Evolutionary conservation across 2,888 invertebrate genomes (phyloP).

Genomic region (Orthosia incerta): DNA sequence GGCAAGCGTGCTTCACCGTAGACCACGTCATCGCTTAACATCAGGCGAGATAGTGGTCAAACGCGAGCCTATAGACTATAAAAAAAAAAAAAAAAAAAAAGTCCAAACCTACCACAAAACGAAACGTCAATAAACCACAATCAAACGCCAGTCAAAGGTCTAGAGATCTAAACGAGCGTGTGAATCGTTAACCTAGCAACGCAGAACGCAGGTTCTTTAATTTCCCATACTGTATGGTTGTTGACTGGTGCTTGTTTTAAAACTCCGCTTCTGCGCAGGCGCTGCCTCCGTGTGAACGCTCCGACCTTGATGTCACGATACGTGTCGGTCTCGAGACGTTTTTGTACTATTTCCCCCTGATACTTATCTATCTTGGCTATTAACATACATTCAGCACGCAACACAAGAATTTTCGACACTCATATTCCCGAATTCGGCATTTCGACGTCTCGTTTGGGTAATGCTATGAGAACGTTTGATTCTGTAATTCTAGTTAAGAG

Average conservation of each 20-base stretch:
- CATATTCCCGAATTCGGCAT: conserved; percentile 44
- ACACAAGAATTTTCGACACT: conserved; percentile 34
- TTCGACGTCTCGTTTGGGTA: conserved; percentile 42
- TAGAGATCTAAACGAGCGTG: conserved; percentile 54
- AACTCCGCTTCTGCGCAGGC: conserved; percentile 44
- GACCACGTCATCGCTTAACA: too few species aligned
- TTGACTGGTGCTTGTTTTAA: conserved; percentile 54
- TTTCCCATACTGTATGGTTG: conserved; percentile 71
- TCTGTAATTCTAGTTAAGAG: conserved; percentile 21
- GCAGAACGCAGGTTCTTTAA: conserved; percentile 49
- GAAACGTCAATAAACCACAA: conserved; percentile 20
- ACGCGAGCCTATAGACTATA: too few species aligned
- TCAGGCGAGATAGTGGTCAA: too few species aligned
- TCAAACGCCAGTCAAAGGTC: conserved; percentile 30
- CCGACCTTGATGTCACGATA: conserved; percentile 82
- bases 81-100: too few species aligned
- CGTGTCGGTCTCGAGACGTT: conserved; percentile 65
- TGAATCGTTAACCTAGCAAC: conserved; percentile 56
- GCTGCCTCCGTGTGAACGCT: conserved; percentile 85
- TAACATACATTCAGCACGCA: conserved; percentile 60
- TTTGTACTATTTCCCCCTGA: conserved; percentile 71
- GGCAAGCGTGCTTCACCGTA: too few species aligned
- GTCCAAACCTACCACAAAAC: background rate
- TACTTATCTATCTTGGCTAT: conserved; percentile 64
- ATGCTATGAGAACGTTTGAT: conserved; percentile 44